A percentile compares a stretch with the other conserved stretches of the same genome.
phyloP scores from a whole-genome alignment of 2,113 vertebrate species.

The Laticauda laticaudata region DNA sequence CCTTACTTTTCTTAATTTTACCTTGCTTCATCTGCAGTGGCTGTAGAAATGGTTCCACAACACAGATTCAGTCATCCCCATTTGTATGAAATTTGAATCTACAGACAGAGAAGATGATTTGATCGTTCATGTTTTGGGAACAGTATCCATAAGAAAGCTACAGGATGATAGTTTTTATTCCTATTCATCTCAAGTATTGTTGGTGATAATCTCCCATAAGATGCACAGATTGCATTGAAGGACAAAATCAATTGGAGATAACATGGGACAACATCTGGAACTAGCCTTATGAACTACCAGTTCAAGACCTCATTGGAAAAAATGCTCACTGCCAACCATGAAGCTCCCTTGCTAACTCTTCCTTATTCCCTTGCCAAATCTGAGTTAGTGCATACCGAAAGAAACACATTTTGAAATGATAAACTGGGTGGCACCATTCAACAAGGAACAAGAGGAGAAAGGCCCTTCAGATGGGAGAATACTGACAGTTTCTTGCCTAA shows the following conservation, averaged over 20 bases:
- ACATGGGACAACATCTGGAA: not conserved
- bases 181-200: not conserved
- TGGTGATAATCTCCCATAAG: not conserved
- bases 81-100: not conserved
- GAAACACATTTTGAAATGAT: not conserved
- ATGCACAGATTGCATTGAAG: constrained; percentile 15
- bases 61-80: not conserved
- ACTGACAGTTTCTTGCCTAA: not conserved
- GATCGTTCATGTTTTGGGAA: not conserved
- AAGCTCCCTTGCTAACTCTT: not conserved
- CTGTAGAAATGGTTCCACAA: not conserved
- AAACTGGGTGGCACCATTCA: not conserved
- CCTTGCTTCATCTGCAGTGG: not conserved
- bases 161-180: not conserved
- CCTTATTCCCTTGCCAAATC: not conserved
- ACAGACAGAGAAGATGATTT: not conserved
- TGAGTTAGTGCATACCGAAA: not conserved
- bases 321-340: not conserved
- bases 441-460: not conserved
- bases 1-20: not conserved
- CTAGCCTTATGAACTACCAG: not conserved
- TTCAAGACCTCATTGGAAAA: not conserved
- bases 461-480: not conserved
- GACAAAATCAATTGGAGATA: not conserved
- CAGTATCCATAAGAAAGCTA: not conserved